These are phyloP conservation scores for Ascidia mentula DNA, from an alignment of 23 tunicate genomes.

Conservation along the genomic window DNA sequence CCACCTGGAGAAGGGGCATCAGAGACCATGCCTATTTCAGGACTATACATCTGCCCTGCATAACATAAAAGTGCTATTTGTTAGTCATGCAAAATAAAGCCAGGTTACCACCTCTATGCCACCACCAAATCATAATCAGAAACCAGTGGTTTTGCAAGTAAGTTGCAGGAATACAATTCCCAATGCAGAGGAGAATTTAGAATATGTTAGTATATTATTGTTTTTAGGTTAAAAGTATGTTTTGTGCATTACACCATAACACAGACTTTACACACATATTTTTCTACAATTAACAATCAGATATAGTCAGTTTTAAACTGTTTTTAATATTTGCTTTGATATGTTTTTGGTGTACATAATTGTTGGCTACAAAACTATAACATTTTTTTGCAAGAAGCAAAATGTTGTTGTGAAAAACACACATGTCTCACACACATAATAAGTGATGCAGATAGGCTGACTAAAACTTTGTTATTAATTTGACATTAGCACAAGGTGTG, in stretches of 20 bases:
- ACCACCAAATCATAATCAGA: too few relatives aligned
- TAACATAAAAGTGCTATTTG: conserved; percentile 1
- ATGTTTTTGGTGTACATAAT: too few relatives aligned
- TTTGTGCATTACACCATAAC: background rate
- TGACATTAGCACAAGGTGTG: background rate
- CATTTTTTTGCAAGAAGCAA: too few relatives aligned
- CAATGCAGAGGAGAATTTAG: too few relatives aligned
- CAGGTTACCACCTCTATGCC: background rate
- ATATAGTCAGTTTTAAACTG: too few relatives aligned
- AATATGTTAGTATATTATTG: background rate
- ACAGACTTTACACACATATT: background rate
- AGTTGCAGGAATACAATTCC: too few relatives aligned
- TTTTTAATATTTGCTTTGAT: too few relatives aligned
- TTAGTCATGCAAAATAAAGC: background rate
- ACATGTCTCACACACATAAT: background rate
- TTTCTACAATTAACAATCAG: too few relatives aligned
- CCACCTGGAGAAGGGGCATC: conserved; percentile 85
- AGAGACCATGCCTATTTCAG: conserved; percentile 82
- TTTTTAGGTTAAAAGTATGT: background rate
- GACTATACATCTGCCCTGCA: conserved; percentile 75
- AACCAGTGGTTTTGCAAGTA: too few relatives aligned
- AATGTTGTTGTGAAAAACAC: too few relatives aligned
- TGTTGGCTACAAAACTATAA: too few relatives aligned
- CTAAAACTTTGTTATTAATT: background rate
- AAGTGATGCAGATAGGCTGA: background rate